Conservation (phyloP, 1,140 invertebrate species). For the Tetraneura akinire region DNA sequence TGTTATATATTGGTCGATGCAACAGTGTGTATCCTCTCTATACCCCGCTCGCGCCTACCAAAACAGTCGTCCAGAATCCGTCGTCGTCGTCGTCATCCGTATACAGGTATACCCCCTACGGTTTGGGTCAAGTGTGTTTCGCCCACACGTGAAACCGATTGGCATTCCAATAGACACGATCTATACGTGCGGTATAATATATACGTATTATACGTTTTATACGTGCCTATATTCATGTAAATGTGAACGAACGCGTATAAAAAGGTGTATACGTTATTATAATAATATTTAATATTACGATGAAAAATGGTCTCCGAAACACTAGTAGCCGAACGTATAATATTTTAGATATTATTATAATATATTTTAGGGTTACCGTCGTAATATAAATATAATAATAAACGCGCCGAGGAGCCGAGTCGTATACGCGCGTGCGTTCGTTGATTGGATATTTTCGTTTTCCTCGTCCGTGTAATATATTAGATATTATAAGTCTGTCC, state of each 20-base stretch:
- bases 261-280: background rate
- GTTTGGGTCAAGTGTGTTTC: conserved; percentile 49
- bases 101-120: conserved; percentile 33
- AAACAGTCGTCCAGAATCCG: background rate
- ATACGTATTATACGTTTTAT: background rate
- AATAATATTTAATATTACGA: background rate
- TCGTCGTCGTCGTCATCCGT: background rate
- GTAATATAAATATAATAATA: conserved; percentile 1
- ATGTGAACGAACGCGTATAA: conserved; percentile 7
- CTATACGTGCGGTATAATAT: background rate
- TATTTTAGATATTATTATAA: background rate
- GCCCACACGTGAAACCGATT: conserved; percentile 51
- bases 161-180: conserved; percentile 19
- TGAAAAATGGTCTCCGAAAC: conserved; percentile 46
- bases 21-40: background rate
- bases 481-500: no score
- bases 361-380: background rate
- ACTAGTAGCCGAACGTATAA: conserved; percentile 28
- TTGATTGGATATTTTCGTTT: conserved; percentile 12
- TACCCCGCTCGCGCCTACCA: background rate
- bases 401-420: background rate
- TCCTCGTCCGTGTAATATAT: no score
- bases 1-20: background rate
- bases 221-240: background rate
- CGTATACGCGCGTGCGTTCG: background rate